Evolutionary conservation across 1,140 invertebrate species (phyloP).

Genomic region (Bactericera cockerelli): DNA sequence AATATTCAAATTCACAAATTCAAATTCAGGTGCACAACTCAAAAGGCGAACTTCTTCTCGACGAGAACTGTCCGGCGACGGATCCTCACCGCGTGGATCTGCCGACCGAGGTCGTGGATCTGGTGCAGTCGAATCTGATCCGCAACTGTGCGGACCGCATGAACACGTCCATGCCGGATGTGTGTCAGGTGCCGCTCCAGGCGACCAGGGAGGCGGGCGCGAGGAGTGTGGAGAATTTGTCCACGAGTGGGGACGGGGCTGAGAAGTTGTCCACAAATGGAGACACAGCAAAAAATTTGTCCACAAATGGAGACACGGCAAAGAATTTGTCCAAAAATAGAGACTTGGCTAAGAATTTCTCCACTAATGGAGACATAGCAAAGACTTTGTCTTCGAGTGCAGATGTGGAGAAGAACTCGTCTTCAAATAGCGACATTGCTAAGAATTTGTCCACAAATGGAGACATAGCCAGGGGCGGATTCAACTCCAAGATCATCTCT

Average conservation of each 20-base stretch:
- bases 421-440: slow-evolving; percentile 14
- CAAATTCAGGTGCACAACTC: too few relatives aligned
- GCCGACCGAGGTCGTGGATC: slow-evolving; percentile 19
- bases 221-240: not conserved
- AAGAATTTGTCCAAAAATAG: too few relatives aligned
- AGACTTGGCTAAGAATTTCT: too few relatives aligned
- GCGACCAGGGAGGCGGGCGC: not conserved
- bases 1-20: too few relatives aligned
- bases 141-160: slow-evolving; percentile 14
- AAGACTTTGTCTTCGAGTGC: too few relatives aligned
- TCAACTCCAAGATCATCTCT: slow-evolving; percentile 20
- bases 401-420: too few relatives aligned
- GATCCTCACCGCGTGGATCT: too few relatives aligned
- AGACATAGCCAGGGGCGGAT: slow-evolving; percentile 3
- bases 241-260: too few relatives aligned
- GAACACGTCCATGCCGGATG: slow-evolving; percentile 20
- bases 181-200: slow-evolving; percentile 14
- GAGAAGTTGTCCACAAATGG: not conserved
- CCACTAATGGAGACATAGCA: too few relatives aligned
- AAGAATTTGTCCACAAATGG: slow-evolving; percentile 13
- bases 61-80: slow-evolving; percentile 26
- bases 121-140: slow-evolving; percentile 4
- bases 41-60: slow-evolving; percentile 42
- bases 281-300: too few relatives aligned
- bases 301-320: too few relatives aligned